These are phyloP conservation scores for Eueides isabella DNA, from an alignment of 1,140 invertebrate genomes.

Conservation along the genomic window DNA sequence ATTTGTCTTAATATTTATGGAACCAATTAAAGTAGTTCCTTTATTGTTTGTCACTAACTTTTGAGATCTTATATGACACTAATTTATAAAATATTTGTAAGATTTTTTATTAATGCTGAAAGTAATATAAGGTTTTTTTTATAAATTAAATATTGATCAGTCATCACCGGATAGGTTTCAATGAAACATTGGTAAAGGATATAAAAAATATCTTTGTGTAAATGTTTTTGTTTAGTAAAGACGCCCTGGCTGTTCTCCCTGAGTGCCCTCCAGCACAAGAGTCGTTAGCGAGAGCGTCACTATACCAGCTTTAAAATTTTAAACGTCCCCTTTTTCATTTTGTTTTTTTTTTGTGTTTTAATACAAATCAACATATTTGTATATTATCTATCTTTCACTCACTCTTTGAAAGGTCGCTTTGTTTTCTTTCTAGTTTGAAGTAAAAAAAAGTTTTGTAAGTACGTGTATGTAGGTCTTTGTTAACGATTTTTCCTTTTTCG, in stretches of 20 bases:
- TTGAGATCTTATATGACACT: neutral
- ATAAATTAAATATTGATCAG: neutral
- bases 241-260: constrained; percentile 43
- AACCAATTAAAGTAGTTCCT: neutral
- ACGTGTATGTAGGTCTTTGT: constrained; percentile 1
- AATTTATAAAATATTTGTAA: neutral
- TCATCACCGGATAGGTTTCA: neutral
- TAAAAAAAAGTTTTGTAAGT: neutral
- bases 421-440: constrained; percentile 10
- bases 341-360: neutral
- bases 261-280: constrained; percentile 57
- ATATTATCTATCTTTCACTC: constrained; percentile 2
- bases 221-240: constrained; percentile 38
- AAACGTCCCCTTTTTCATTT: constrained; percentile 21
- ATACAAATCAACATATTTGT: constrained; percentile 13
- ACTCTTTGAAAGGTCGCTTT: neutral
- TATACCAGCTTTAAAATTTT: constrained; percentile 27
- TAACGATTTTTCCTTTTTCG: constrained; percentile 6
- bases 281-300: constrained; percentile 52
- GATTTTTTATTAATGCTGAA: too few species aligned
- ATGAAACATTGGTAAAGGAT: constrained; percentile 15
- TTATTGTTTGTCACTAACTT: neutral
- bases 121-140: neutral
- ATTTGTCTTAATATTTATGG: constrained; percentile 5
- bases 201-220: constrained; percentile 31